Percentiles rank a stretch among this genome's conserved stretches.
phyloP scores from a whole-genome alignment of 2,888 invertebrate genomes.

The Mycalesis mineus region DNA sequence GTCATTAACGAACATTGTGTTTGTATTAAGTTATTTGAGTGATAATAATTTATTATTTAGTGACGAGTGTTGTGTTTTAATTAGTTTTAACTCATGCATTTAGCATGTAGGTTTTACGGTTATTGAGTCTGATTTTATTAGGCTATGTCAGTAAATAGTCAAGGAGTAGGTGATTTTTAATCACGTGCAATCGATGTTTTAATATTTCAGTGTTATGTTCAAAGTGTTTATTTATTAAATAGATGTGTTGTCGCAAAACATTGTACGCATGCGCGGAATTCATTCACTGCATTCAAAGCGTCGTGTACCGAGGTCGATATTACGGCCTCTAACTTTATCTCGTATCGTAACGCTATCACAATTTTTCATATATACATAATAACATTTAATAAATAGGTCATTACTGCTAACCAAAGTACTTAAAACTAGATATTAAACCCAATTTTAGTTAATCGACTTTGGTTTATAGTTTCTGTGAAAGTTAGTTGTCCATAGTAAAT shows the following conservation, averaged over 20 bases:
- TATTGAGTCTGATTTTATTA: constrained; percentile 9
- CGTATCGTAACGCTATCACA: neutral
- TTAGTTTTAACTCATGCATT: neutral
- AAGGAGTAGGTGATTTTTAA: neutral
- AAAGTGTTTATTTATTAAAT: constrained; percentile 33
- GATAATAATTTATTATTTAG: neutral
- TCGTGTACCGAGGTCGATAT: constrained; percentile 29
- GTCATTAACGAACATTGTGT: neutral
- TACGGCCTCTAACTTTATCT: constrained; percentile 20
- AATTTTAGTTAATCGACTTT: no score
- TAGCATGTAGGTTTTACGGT: neutral
- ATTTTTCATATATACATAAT: no score
- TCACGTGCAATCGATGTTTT: neutral
- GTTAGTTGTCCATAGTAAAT: no score
- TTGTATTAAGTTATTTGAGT: neutral
- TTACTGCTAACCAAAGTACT: no score
- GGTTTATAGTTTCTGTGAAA: no score
- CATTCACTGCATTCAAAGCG: constrained; percentile 47
- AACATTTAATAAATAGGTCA: no score
- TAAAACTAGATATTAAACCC: no score
- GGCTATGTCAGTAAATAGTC: neutral
- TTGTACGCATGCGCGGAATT: constrained; percentile 49
- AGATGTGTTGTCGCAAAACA: constrained; percentile 32
- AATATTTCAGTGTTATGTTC: neutral
- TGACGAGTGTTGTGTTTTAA: constrained; percentile 3